These are phyloP conservation scores for Mirza zaza DNA, from an alignment of 2,113 vertebrate genomes.

Conservation along the genomic window DNA sequence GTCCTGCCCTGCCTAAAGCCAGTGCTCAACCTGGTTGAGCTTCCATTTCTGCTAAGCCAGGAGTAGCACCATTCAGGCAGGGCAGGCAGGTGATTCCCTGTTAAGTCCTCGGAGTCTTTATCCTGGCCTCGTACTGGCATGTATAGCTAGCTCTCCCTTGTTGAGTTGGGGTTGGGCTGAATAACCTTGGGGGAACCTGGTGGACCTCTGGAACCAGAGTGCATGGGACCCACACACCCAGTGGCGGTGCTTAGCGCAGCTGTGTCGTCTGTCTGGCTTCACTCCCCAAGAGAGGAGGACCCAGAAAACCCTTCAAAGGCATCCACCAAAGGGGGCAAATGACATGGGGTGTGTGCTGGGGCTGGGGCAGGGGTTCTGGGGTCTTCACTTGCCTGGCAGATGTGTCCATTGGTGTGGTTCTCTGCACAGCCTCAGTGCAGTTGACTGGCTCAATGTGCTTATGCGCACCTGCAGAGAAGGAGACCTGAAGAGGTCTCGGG, in stretches of 20 bases:
- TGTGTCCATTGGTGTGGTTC: rapidly evolving
- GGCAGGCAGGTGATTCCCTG: too few relatives aligned
- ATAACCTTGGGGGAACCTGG: background rate
- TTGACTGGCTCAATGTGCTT: background rate
- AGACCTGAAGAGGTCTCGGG: too few relatives aligned
- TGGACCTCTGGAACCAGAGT: rapidly evolving
- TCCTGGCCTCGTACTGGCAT: rapidly evolving
- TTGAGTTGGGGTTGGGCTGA: background rate
- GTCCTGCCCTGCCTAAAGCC: rapidly evolving
- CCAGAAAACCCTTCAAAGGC: background rate
- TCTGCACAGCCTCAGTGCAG: rapidly evolving
- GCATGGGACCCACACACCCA: rapidly evolving
- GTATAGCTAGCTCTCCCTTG: too few relatives aligned
- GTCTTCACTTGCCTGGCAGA: too few relatives aligned
- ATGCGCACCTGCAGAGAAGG: background rate
- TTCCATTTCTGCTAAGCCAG: background rate
- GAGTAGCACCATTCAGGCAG: too few relatives aligned
- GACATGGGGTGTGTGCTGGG: background rate
- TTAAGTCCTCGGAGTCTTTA: background rate
- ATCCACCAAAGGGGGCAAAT: background rate
- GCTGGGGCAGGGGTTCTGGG: rapidly evolving
- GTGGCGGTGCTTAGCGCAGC: background rate
- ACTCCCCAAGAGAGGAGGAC: background rate
- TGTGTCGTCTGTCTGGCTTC: background rate
- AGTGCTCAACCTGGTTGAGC: background rate